These are phyloP conservation scores for Samia ricini DNA, from an alignment of 1,140 invertebrate species.

Conservation along the genomic window DNA sequence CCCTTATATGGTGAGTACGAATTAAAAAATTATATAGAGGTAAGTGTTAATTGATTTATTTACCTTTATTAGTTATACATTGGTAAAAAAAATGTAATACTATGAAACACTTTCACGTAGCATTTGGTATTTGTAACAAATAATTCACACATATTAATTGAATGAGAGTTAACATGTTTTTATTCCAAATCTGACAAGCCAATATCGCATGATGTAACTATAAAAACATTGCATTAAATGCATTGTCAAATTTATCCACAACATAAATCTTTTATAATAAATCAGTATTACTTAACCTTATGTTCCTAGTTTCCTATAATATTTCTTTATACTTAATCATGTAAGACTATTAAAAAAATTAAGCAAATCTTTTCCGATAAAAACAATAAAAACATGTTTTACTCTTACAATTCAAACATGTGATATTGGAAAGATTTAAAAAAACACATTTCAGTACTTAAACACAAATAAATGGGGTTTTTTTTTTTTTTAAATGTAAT, in stretches of 20 bases:
- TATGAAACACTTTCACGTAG: slow-evolving; percentile 75
- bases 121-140: slow-evolving; percentile 69
- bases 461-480: background rate
- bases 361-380: slow-evolving; percentile 29
- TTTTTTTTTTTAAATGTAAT: background rate
- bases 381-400: slow-evolving; percentile 25
- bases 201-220: slow-evolving; percentile 26
- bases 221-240: slow-evolving; percentile 36
- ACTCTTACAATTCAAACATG: slow-evolving; percentile 30
- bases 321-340: slow-evolving; percentile 62
- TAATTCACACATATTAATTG: slow-evolving; percentile 52
- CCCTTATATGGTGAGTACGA: background rate
- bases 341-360: slow-evolving; percentile 42
- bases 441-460: background rate
- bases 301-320: slow-evolving; percentile 68
- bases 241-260: slow-evolving; percentile 19
- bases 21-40: background rate
- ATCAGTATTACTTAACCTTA: slow-evolving; percentile 71
- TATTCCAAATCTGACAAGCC: slow-evolving; percentile 37
- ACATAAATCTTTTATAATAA: slow-evolving; percentile 52
- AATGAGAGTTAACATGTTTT: slow-evolving; percentile 31
- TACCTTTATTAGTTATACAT: slow-evolving; percentile 75
- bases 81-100: slow-evolving; percentile 75
- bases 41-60: slow-evolving; percentile 73
- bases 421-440: background rate